These are phyloP conservation scores for Syngnathus acus DNA, from an alignment of 2,797 vertebrate species.

Conservation along the genomic window DNA sequence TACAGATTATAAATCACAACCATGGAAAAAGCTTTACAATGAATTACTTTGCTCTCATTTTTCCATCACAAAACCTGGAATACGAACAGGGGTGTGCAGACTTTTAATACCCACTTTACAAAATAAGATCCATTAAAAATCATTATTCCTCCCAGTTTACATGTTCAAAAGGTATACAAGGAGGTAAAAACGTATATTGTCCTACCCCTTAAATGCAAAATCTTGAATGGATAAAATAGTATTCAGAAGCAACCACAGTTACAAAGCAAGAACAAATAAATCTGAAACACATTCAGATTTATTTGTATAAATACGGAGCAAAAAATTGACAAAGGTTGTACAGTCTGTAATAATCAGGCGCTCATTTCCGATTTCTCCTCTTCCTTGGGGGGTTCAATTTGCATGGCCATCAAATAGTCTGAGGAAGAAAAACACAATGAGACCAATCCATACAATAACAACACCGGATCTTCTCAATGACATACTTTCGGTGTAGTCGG, in stretches of 20 bases:
- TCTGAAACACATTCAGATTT: conserved; percentile 19
- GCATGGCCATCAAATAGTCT: conserved; percentile 82
- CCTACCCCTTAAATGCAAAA: background rate
- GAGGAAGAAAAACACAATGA: conserved; percentile 4
- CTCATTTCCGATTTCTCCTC: conserved; percentile 71
- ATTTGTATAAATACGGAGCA: conserved; percentile 19
- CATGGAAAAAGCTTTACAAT: no score
- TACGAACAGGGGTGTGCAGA: no score
- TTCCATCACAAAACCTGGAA: no score
- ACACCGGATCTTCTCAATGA: background rate
- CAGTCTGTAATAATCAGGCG: conserved; percentile 41
- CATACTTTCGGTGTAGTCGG: conserved; percentile 86
- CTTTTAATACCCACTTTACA: background rate
- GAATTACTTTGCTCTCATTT: no score
- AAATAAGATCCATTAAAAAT: no score
- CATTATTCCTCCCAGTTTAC: no score
- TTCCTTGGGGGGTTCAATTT: conserved; percentile 68
- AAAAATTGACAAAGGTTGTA: conserved; percentile 11
- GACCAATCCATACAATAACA: background rate
- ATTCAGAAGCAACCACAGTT: background rate
- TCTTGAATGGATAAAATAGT: background rate
- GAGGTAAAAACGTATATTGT: no score
- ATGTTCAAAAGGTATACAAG: no score
- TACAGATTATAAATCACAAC: no score
- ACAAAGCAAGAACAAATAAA: conserved; percentile 7